Evolutionary conservation across 1,140 invertebrate species (phyloP).

Genomic region (Calycopis cecrops): DNA sequence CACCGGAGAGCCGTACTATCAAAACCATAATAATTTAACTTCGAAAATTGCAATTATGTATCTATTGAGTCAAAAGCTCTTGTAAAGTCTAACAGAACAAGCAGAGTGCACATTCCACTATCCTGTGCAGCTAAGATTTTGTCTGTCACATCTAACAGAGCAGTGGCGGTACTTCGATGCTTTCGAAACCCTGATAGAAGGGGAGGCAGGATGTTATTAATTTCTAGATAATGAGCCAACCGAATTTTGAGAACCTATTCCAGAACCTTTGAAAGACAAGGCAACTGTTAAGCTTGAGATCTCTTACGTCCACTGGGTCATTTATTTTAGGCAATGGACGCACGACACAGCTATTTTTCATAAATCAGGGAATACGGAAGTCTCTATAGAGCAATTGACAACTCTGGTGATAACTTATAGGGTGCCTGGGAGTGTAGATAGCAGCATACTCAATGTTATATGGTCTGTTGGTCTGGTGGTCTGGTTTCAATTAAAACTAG

Average conservation of each 20-base stretch:
- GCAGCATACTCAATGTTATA: slow-evolving; percentile 15
- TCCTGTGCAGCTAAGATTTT: too few species aligned
- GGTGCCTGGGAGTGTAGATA: slow-evolving; percentile 15
- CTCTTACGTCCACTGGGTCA: neutral
- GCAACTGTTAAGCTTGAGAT: slow-evolving; percentile 20
- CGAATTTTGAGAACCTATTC: slow-evolving; percentile 12
- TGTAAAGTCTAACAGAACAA: too few species aligned
- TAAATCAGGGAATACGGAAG: slow-evolving; percentile 15
- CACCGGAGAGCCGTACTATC: too few species aligned
- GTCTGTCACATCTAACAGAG: too few species aligned
- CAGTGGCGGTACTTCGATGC: too few species aligned
- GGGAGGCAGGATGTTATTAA: slow-evolving; percentile 4
- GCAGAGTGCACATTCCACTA: too few species aligned
- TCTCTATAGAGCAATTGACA: slow-evolving; percentile 15
- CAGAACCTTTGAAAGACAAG: too few species aligned
- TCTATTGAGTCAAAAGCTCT: too few species aligned
- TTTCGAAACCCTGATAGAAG: neutral
- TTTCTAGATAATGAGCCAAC: slow-evolving; percentile 6
- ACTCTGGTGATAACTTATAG: slow-evolving; percentile 16
- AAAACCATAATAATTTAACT: too few species aligned
- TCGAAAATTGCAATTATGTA: too few species aligned
- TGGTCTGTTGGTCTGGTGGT: slow-evolving; percentile 7
- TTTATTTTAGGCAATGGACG: slow-evolving; percentile 19
- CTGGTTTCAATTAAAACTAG: neutral
- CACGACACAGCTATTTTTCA: slow-evolving; percentile 19